These are phyloP conservation scores for Theristus sp. DNA, from an alignment of 2,888 invertebrate species.

Conservation along the genomic window DNA sequence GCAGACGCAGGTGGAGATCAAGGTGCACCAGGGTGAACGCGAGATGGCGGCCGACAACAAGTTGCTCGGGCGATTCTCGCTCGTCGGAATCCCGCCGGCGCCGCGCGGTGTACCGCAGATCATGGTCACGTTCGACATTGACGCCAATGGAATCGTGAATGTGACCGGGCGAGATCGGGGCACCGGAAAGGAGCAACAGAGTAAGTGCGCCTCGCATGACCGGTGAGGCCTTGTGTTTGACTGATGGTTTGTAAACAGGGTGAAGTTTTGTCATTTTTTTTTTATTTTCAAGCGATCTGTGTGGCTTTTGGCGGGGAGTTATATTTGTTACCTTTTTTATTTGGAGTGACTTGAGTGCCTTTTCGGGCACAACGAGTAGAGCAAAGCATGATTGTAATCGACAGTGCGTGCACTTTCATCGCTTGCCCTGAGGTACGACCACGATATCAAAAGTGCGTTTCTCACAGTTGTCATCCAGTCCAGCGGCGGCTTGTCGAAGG, in stretches of 20 bases:
- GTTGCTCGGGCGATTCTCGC: slow-evolving; percentile 71
- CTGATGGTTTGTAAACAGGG: too few relatives aligned
- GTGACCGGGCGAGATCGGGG: slow-evolving; percentile 96
- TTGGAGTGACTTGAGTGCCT: too few relatives aligned
- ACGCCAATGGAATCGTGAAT: slow-evolving; percentile 97
- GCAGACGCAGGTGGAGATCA: slow-evolving; percentile 96
- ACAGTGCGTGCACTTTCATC: too few relatives aligned
- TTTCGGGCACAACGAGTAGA: too few relatives aligned
- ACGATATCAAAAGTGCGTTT: too few relatives aligned
- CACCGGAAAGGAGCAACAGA: slow-evolving; percentile 97
- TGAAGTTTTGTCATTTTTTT: too few relatives aligned
- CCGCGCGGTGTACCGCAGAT: slow-evolving; percentile 88
- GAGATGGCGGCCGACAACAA: slow-evolving; percentile 97
- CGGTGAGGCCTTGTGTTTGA: slow-evolving; percentile 30
- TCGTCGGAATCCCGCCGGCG: slow-evolving; percentile 77
- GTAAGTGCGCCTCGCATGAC: slow-evolving; percentile 39
- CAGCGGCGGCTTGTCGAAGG: slow-evolving; percentile 91
- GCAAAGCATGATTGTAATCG: too few relatives aligned
- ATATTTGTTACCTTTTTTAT: too few relatives aligned
- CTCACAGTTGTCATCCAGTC: slow-evolving; percentile 85
- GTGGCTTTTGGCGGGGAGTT: too few relatives aligned
- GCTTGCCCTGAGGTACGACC: too few relatives aligned
- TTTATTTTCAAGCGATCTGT: slow-evolving; percentile 8
- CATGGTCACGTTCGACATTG: slow-evolving; percentile 90
- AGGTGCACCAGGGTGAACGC: slow-evolving; percentile 91